phyloP scores from a whole-genome alignment of 2,888 invertebrate genomes.

The Euproctis similis region DNA sequence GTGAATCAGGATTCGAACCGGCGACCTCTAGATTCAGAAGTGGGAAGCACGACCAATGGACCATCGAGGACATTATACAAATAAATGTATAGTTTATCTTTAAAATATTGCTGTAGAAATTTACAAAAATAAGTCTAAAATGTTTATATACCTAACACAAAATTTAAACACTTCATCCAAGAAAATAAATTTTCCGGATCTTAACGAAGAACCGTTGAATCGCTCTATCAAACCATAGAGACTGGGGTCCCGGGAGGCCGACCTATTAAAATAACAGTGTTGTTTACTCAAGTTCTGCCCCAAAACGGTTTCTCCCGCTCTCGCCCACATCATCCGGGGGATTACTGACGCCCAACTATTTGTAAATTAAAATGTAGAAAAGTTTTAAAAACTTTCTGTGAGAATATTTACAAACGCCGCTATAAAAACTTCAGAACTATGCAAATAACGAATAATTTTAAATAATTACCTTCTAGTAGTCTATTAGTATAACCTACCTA shows the following conservation, averaged over 20 bases:
- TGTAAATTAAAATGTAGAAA: not conserved
- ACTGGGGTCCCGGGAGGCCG: slow-evolving; percentile 6
- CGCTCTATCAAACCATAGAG: slow-evolving; percentile 14
- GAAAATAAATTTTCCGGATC: slow-evolving; percentile 11
- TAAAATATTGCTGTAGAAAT: no score
- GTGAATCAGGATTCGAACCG: no score
- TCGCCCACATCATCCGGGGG: slow-evolving; percentile 7
- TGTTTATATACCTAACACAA: slow-evolving; percentile 8
- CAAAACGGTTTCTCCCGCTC: slow-evolving; percentile 16
- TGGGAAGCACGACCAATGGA: no score
- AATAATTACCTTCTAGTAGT: no score
- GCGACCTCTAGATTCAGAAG: no score
- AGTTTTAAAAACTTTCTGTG: not conserved
- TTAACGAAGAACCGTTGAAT: slow-evolving; percentile 15
- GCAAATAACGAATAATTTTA: no score
- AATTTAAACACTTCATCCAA: slow-evolving; percentile 17
- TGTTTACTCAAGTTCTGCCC: slow-evolving; percentile 15
- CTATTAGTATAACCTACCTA: no score
- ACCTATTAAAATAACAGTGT: slow-evolving; percentile 19
- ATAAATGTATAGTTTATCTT: no score
- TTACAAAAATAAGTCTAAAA: no score
- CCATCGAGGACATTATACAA: no score
- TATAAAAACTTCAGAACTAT: no score
- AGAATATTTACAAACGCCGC: slow-evolving; percentile 1
- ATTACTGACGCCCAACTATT: not conserved